Conservation (phyloP, 2,888 invertebrate species). For the Nymphalis c-album region DNA sequence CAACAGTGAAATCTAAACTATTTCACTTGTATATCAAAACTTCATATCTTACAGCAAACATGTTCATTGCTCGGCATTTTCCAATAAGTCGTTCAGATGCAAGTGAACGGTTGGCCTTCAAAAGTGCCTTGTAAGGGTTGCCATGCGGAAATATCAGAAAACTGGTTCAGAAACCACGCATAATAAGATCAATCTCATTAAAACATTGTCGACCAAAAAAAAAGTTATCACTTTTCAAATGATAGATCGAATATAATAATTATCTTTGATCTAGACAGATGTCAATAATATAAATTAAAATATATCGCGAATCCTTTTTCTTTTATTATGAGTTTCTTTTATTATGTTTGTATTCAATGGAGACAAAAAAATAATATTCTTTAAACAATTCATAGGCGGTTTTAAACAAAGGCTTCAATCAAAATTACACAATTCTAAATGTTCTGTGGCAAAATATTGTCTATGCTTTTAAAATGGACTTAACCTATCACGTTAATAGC, state of each 20-base stretch:
- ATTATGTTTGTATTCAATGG: too few species aligned
- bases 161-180: slow-evolving; percentile 40
- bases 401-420: slow-evolving; percentile 4
- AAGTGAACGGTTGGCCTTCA: slow-evolving; percentile 49
- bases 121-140: slow-evolving; percentile 45
- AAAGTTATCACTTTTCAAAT: slow-evolving; percentile 16
- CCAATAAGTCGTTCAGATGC: slow-evolving; percentile 41
- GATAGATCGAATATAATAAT: not conserved
- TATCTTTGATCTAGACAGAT: not conserved
- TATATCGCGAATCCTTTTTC: not conserved
- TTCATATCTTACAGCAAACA: not conserved
- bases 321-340: too few species aligned
- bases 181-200: slow-evolving; percentile 34
- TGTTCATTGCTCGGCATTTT: slow-evolving; percentile 18
- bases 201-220: slow-evolving; percentile 18
- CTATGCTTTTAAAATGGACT: slow-evolving; percentile 25
- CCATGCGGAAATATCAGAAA: slow-evolving; percentile 46
- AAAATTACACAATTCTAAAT: slow-evolving; percentile 21
- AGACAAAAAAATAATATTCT: too few species aligned
- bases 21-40: not conserved
- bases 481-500: slow-evolving; percentile 34
- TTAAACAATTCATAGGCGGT: not conserved
- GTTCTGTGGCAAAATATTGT: slow-evolving; percentile 26
- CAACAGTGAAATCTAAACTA: not conserved
- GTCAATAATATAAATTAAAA: not conserved